Base-by-base conservation (phyloP, 2,888 invertebrate genomes). In the Ennomos erosarius region DNA sequence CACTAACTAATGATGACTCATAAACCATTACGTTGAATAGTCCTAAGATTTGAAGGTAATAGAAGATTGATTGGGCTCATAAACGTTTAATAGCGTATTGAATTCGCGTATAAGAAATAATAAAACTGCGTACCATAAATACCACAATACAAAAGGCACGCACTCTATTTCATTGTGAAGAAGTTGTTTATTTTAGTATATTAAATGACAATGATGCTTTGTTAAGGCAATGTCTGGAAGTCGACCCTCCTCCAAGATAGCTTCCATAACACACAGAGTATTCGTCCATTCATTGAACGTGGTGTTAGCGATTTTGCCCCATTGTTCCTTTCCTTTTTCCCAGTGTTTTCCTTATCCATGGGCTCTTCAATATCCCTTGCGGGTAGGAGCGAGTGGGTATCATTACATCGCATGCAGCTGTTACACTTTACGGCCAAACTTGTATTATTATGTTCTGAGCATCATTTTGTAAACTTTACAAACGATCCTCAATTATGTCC, bases 341-440 rank as follows among this genome's bases (percentile, higher is more conserved):
- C 71, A 70, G 73, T 73, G 71, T 79, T 82, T 78, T 81, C 81
- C 78, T 79, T 78, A 76, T 73, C 74, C 74, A 70, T 68, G 65
- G 73, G 75, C 75, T 79, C 72, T 82, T 84, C 78, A 83, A 86
- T 84, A 79, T 81, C 79, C 78, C 45, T 59, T 42, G 51, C 35
- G 26, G 43, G 37, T 43, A n/a, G 26, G 37, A 35, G 13, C 16
- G 16, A 45, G 78, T 79, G 65, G 63, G 77, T 80, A 86, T 84
- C 84, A 84, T 87, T 86, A 85, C 80, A 79, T 78, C 71, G 75
- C 82, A 82, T 82, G 82, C 88, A 89, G 88, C 87, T 88, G 91
- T 88, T 89, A 88, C 90, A 79, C 69, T 88, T 90, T 87, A 87
- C 82, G 82, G 72, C 71, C 78, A 64, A 90, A 90, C 86, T 90